A percentile compares a stretch with the other conserved stretches of the same genome.
Evolutionary conservation across 2,113 vertebrate species (phyloP).

Genomic region (Azemiops feae): DNA sequence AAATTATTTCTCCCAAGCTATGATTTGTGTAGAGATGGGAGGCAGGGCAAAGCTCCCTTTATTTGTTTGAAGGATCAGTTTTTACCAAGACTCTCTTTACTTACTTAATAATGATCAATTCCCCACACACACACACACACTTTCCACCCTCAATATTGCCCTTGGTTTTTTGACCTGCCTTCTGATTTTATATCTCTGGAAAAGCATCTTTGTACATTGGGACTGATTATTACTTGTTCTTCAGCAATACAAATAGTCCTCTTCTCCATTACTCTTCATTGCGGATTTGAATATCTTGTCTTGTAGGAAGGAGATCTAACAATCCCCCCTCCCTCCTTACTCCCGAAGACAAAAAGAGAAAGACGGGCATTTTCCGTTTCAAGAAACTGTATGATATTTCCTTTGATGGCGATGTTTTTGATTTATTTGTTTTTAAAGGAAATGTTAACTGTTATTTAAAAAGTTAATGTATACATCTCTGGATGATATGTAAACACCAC

Average conservation of each 20-base stretch:
- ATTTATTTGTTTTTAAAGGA: background rate
- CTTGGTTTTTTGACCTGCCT: background rate
- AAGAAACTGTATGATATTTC: constrained; percentile 1
- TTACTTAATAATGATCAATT: background rate
- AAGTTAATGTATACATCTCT: constrained; percentile 25
- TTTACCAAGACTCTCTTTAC: background rate
- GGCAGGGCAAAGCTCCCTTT: background rate
- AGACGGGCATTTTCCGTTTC: constrained; percentile 5
- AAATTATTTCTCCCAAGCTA: background rate
- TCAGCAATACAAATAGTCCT: constrained; percentile 16
- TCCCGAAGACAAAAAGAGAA: constrained; percentile 2
- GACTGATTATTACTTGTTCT: background rate
- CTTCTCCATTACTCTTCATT: background rate
- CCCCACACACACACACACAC: background rate
- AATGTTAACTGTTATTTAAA: constrained; percentile 34
- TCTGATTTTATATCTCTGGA: background rate
- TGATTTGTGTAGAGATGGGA: background rate
- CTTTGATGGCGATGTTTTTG: background rate
- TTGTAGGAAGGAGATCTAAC: background rate
- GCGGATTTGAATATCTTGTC: constrained; percentile 3
- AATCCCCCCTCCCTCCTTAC: background rate
- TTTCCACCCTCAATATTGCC: background rate
- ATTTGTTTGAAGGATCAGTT: background rate
- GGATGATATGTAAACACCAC: constrained; percentile 25
- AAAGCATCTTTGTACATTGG: background rate